Evolutionary conservation across 92 coral and sea anemone genomes (phyloP).

Genomic region (Epizoanthus rinbou): DNA sequence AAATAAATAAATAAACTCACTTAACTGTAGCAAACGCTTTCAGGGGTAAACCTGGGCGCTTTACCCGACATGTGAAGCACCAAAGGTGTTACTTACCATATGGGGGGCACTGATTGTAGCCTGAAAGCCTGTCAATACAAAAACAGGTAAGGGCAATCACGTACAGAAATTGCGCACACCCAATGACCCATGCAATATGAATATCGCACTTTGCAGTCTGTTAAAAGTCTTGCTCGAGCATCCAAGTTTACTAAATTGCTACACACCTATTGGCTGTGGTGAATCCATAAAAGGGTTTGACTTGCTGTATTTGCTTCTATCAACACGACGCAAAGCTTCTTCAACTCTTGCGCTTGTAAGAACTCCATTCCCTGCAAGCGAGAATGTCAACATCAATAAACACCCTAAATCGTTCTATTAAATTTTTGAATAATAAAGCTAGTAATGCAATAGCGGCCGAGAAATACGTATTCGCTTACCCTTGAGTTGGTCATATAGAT

Average conservation of each 20-base stretch:
- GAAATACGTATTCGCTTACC: constrained; percentile 42
- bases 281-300: constrained; percentile 79
- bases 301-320: constrained; percentile 75
- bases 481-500: constrained; percentile 73
- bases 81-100: constrained; percentile 59
- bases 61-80: background rate
- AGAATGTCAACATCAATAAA: background rate
- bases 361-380: constrained; percentile 72
- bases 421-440: background rate
- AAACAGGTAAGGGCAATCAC: background rate
- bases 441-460: background rate
- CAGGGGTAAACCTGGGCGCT: background rate
- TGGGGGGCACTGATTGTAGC: constrained; percentile 96
- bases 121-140: constrained; percentile 63
- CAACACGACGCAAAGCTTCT: constrained; percentile 74
- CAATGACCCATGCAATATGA: background rate
- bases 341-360: constrained; percentile 76
- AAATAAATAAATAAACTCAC: too few relatives aligned
- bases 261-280: constrained; percentile 88
- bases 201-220: background rate
- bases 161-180: background rate
- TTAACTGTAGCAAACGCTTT: background rate
- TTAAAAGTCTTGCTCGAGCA: background rate
- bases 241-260: background rate
- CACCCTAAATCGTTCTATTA: background rate